These are phyloP conservation scores for Megalops atlanticus DNA, from an alignment of 2,113 vertebrate genomes.

Conservation along the genomic window DNA sequence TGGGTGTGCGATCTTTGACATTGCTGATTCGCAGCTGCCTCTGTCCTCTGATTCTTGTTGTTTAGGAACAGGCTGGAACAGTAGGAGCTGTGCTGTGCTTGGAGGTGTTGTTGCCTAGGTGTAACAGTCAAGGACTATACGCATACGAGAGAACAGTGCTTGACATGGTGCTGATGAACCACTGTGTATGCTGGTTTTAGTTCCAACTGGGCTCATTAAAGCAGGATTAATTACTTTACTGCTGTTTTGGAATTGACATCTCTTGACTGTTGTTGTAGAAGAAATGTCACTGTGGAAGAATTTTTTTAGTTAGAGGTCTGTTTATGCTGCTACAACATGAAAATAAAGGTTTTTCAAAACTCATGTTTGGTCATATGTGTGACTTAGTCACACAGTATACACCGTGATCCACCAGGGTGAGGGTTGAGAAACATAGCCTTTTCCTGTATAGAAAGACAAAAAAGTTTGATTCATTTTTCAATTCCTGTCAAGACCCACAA, in stretches of 20 bases:
- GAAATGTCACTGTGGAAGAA: neutral
- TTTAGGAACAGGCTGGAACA: slow-evolving; percentile 29
- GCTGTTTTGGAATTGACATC: no score
- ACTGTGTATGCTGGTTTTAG: neutral
- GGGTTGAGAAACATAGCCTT: neutral
- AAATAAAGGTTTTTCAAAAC: neutral
- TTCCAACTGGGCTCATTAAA: neutral
- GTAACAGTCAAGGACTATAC: neutral
- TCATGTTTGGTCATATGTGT: neutral
- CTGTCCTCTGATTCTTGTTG: slow-evolving; percentile 30
- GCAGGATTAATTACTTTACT: neutral
- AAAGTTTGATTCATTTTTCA: neutral
- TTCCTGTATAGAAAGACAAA: neutral
- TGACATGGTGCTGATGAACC: no score
- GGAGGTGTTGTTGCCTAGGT: neutral
- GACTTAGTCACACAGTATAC: neutral
- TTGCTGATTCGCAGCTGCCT: slow-evolving; percentile 28
- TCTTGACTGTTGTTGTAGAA: no score
- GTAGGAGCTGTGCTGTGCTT: slow-evolving; percentile 18
- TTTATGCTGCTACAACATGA: neutral
- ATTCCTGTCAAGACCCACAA: neutral
- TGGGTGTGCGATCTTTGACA: slow-evolving; percentile 57
- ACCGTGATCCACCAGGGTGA: neutral
- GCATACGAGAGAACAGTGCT: neutral
- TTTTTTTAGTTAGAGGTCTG: neutral